A percentile compares a stretch with the other conserved stretches of the same genome.
These are phyloP conservation scores for Scelioninae gen. 2 DNA, from an alignment of 2,888 invertebrate genomes.

Conservation along the genomic window DNA sequence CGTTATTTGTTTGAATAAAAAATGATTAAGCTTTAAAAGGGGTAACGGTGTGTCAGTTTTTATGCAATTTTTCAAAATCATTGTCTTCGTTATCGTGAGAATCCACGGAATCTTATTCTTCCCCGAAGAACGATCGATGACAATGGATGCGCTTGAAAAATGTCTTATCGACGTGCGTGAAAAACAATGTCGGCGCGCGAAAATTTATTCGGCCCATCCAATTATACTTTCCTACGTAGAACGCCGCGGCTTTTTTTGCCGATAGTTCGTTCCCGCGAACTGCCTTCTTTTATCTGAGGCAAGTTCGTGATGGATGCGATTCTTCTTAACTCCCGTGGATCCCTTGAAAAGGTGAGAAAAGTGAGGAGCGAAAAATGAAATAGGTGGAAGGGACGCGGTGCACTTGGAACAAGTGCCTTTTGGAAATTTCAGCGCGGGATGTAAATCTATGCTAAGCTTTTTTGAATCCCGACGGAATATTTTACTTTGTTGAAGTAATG, in stretches of 20 bases:
- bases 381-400: constrained; percentile 52
- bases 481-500: constrained; percentile 52
- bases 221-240: constrained; percentile 68
- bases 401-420: constrained; percentile 50
- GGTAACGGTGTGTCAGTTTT: too few species aligned
- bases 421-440: constrained; percentile 51
- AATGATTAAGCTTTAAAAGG: too few species aligned
- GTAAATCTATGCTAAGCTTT: constrained; percentile 66
- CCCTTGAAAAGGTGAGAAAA: constrained; percentile 43
- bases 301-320: constrained; percentile 68
- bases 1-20: too few species aligned
- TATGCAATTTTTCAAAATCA: too few species aligned
- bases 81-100: too few species aligned
- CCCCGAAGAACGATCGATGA: background rate
- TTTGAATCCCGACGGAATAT: constrained; percentile 50
- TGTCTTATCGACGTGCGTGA: constrained; percentile 34
- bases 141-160: constrained; percentile 24
- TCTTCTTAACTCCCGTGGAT: constrained; percentile 43
- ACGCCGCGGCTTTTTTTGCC: constrained; percentile 63
- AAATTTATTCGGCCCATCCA: constrained; percentile 67
- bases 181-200: constrained; percentile 39
- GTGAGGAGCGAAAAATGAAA: constrained; percentile 48
- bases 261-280: constrained; percentile 65
- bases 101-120: background rate
- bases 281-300: constrained; percentile 67